Evolutionary conservation across 2,113 vertebrate genomes (phyloP).

Genomic region (Mola mola): DNA sequence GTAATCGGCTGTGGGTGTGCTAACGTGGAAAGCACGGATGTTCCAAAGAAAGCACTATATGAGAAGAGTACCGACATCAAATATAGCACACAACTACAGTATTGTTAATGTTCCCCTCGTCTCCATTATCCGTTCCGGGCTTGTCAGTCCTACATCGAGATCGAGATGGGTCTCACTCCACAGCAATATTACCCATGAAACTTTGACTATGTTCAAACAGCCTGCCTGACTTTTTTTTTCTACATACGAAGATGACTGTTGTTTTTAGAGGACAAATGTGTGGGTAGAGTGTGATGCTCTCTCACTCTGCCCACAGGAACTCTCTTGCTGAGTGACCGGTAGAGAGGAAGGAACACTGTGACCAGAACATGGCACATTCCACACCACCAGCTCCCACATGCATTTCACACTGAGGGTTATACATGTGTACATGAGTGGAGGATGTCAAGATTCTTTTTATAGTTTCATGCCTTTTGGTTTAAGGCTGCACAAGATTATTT

Average conservation of each 20-base stretch:
- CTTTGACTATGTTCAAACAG: constrained; percentile 16
- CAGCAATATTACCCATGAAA: background rate
- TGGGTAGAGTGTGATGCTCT: constrained; percentile 78
- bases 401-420: constrained; percentile 57
- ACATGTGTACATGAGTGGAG: constrained; percentile 26
- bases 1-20: constrained; percentile 6
- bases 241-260: constrained; percentile 61
- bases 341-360: constrained; percentile 74
- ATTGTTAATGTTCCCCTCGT: too few species aligned
- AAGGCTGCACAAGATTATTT: too few species aligned
- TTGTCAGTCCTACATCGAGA: too few species aligned
- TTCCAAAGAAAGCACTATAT: background rate
- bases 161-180: background rate
- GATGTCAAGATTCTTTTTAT: constrained; percentile 15
- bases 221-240: constrained; percentile 19
- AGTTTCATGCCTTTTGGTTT: background rate
- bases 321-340: constrained; percentile 76
- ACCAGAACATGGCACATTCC: constrained; percentile 73
- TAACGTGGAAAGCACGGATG: constrained; percentile 7
- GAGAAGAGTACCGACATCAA: background rate
- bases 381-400: constrained; percentile 70
- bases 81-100: too few species aligned
- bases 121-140: too few species aligned
- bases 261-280: constrained; percentile 72
- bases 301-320: constrained; percentile 77